These are phyloP conservation scores for Trilocha varians DNA, from an alignment of 2,888 invertebrate genomes.

Conservation along the genomic window DNA sequence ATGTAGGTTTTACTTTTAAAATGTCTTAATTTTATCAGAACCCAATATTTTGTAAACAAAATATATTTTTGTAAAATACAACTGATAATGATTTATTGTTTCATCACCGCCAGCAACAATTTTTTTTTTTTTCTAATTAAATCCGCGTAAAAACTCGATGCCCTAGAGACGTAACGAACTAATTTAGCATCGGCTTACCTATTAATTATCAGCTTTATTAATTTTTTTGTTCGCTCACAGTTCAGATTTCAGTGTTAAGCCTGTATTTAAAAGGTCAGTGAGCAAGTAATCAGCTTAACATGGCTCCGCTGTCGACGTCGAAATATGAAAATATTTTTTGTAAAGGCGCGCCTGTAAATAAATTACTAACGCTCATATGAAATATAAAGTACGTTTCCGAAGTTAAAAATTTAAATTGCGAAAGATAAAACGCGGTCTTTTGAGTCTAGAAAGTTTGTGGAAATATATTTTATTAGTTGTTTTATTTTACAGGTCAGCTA, in stretches of 20 bases:
- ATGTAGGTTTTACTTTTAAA: too few species aligned
- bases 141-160: neutral
- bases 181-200: conserved; percentile 4
- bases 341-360: neutral
- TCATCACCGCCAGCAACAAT: too few species aligned
- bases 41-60: too few species aligned
- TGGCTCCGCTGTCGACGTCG: conserved; percentile 19
- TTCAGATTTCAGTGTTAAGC: conserved; percentile 34
- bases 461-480: too few species aligned
- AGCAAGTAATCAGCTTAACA: conserved; percentile 39
- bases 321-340: conserved; percentile 21
- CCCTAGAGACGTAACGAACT: neutral
- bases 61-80: too few species aligned
- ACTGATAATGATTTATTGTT: too few species aligned
- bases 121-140: too few species aligned
- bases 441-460: too few species aligned
- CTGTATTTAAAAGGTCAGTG: conserved; percentile 37
- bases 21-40: too few species aligned
- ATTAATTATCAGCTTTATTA: conserved; percentile 32
- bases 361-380: neutral
- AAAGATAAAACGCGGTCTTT: neutral
- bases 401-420: neutral
- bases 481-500: too few species aligned
- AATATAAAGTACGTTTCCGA: neutral
- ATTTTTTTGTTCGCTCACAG: conserved; percentile 23